A percentile compares a stretch with the other conserved stretches of the same genome.
Conservation (phyloP, 2,113 vertebrate species). For the Podilymbus podiceps region DNA sequence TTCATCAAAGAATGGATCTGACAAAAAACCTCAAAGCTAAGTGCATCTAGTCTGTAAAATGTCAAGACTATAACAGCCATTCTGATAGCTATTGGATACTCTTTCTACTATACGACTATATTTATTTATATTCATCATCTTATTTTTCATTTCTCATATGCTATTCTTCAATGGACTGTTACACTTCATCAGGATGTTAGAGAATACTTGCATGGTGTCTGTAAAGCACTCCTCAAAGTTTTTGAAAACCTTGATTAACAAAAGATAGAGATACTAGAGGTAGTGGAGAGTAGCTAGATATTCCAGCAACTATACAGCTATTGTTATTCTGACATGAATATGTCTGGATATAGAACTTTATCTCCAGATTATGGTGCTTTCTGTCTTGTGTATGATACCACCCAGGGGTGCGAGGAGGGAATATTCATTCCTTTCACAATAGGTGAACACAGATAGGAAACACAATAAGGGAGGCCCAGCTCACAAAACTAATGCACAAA, state of each 20-base stretch:
- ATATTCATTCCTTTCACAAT: neutral
- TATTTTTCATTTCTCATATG: neutral
- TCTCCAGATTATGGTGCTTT: neutral
- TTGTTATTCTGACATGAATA: neutral
- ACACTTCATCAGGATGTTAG: neutral
- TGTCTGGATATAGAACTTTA: neutral
- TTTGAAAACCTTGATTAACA: neutral
- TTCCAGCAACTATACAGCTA: neutral
- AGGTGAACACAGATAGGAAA: neutral
- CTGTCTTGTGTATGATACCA: neutral
- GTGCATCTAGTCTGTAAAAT: neutral
- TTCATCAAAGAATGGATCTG: conserved; percentile 28
- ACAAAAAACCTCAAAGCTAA: neutral
- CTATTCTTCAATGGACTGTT: neutral
- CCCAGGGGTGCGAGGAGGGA: neutral
- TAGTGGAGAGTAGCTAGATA: neutral
- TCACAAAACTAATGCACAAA: neutral
- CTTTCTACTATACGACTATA: neutral
- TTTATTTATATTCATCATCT: neutral
- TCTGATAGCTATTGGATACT: neutral
- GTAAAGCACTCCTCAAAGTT: neutral
- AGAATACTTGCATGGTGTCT: neutral
- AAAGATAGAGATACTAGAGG: neutral
- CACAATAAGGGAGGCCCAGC: neutral
- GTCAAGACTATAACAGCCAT: neutral